A percentile compares a stretch with the other conserved stretches of the same genome.
These are phyloP conservation scores for Botia kubotai DNA, from an alignment of 2,797 vertebrate genomes.

Conservation along the genomic window DNA sequence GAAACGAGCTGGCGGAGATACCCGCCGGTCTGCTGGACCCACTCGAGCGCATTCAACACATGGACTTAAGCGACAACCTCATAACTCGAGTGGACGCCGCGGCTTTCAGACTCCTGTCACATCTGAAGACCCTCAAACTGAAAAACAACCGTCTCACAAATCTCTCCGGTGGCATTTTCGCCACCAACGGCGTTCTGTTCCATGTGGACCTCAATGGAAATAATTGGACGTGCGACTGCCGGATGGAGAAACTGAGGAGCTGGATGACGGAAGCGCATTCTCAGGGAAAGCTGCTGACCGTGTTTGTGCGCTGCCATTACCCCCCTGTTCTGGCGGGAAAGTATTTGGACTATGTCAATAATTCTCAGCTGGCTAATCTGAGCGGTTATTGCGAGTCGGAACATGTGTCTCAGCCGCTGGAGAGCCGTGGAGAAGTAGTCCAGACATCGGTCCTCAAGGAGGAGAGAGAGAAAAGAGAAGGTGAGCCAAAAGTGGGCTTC, in stretches of 20 bases:
- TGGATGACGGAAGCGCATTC: constrained; percentile 88
- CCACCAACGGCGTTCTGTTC: constrained; percentile 83
- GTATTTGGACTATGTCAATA: constrained; percentile 90
- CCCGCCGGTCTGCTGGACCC: constrained; percentile 84
- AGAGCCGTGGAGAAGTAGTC: constrained; percentile 65
- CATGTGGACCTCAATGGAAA: constrained; percentile 91
- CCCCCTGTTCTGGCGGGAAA: constrained; percentile 84
- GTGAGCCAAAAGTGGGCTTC: constrained; percentile 33
- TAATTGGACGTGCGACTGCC: constrained; percentile 93
- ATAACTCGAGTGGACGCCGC: constrained; percentile 79
- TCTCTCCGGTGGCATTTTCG: constrained; percentile 83
- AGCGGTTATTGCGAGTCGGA: constrained; percentile 64
- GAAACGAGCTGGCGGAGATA: constrained; percentile 86
- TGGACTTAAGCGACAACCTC: constrained; percentile 88
- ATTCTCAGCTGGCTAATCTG: constrained; percentile 78
- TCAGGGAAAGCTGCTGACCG: constrained; percentile 86
- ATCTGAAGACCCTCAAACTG: constrained; percentile 85
- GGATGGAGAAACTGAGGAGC: constrained; percentile 82
- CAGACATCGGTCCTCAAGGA: constrained; percentile 54
- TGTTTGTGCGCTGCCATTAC: constrained; percentile 87
- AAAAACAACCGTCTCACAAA: constrained; percentile 86
- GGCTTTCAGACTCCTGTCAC: constrained; percentile 79
- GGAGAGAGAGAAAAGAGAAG: constrained; percentile 34
- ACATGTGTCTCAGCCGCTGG: constrained; percentile 55
- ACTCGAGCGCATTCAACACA: constrained; percentile 82